Percentiles rank a stretch among this genome's conserved stretches.
Evolutionary conservation across 2,888 invertebrate species (phyloP).

Genomic region (Encarsia formosa): DNA sequence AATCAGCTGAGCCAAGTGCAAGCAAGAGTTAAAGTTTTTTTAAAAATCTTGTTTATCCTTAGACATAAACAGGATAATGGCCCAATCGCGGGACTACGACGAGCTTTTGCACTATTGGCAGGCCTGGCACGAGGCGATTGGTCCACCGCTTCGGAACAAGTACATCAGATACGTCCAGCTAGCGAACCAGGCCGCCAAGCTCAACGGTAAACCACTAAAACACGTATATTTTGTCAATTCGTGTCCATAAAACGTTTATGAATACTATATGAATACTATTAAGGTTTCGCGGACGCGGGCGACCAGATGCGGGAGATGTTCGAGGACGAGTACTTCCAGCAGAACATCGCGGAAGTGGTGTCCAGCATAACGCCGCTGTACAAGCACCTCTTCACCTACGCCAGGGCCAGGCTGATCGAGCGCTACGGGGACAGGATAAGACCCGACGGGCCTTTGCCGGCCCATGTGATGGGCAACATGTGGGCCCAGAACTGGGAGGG

Average conservation of each 20-base stretch:
- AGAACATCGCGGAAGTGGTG: constrained; percentile 55
- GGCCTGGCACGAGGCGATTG: constrained; percentile 76
- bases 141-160: constrained; percentile 69
- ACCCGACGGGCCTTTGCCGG: constrained; percentile 75
- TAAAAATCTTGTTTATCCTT: constrained; percentile 1
- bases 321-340: constrained; percentile 66
- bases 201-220: constrained; percentile 58
- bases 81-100: constrained; percentile 69
- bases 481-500: constrained; percentile 83
- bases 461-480: constrained; percentile 80
- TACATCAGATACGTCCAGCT: constrained; percentile 76
- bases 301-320: constrained; percentile 75
- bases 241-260: not conserved
- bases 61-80: constrained; percentile 60
- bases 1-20: too few species aligned
- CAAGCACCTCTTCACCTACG: constrained; percentile 78
- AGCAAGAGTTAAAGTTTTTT: too few species aligned
- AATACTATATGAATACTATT: not conserved
- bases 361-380: constrained; percentile 62
- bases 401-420: constrained; percentile 63
- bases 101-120: constrained; percentile 76
- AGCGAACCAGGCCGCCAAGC: constrained; percentile 72
- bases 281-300: constrained; percentile 75
- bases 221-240: not conserved
- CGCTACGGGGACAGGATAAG: constrained; percentile 62